Evolutionary conservation across 2,797 vertebrate genomes (phyloP).

Genomic region (Cheirogaleus major): DNA sequence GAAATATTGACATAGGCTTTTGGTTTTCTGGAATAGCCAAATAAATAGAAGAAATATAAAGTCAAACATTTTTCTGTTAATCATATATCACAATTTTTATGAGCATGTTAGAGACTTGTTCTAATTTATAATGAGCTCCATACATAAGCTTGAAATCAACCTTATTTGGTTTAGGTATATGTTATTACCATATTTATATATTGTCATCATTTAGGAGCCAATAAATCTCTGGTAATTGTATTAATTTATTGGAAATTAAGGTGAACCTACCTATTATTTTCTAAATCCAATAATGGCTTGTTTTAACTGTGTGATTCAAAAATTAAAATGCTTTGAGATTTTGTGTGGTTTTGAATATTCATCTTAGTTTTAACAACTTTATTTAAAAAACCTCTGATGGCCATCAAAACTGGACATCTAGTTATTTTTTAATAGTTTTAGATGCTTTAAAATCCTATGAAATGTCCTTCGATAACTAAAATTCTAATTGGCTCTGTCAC

Average conservation of each 20-base stretch:
- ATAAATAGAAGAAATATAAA: background rate
- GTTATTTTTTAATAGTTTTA: slow-evolving; percentile 36
- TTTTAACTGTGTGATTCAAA: background rate
- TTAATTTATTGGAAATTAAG: background rate
- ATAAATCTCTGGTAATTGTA: background rate
- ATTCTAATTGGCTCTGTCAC: background rate
- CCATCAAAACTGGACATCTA: background rate
- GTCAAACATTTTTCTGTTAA: background rate
- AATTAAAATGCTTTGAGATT: background rate
- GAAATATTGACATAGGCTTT: background rate
- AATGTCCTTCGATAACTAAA: background rate
- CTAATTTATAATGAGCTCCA: background rate
- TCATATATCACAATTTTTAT: background rate
- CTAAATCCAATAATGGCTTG: background rate
- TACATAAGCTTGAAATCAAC: background rate
- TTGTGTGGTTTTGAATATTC: background rate
- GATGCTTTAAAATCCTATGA: background rate
- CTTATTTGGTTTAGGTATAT: background rate
- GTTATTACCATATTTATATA: slow-evolving; percentile 4
- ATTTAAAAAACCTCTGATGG: background rate
- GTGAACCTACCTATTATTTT: background rate
- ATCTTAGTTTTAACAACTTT: background rate
- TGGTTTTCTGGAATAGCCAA: background rate
- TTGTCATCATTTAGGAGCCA: background rate
- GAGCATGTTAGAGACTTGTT: background rate